Percentiles rank a stretch among this genome's conserved stretches.
phyloP scores from a whole-genome alignment of 2,113 vertebrate genomes.

The Tor tambroides region DNA sequence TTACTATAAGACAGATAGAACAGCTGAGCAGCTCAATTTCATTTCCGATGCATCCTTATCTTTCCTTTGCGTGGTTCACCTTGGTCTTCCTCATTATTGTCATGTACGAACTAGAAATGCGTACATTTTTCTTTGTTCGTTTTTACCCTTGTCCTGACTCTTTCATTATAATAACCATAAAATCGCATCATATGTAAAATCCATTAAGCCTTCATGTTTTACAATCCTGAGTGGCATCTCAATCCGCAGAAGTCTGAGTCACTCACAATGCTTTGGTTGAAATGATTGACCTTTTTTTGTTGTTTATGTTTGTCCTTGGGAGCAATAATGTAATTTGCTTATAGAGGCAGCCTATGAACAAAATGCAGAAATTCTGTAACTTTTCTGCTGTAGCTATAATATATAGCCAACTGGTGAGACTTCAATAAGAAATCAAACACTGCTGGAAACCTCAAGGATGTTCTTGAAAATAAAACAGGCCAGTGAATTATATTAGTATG shows the following conservation, averaged over 20 bases:
- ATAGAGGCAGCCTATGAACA: background rate
- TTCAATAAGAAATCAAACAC: background rate
- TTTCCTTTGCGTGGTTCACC: constrained; percentile 1
- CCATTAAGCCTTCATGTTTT: background rate
- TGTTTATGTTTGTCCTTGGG: constrained; percentile 24
- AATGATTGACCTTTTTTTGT: constrained; percentile 19
- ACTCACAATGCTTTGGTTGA: constrained; percentile 16
- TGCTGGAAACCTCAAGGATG: background rate
- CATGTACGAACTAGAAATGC: background rate
- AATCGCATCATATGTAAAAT: constrained; percentile 20
- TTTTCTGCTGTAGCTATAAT: constrained; percentile 3
- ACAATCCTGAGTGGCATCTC: constrained; percentile 6
- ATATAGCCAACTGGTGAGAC: background rate
- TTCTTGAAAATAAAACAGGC: background rate
- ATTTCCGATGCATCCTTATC: background rate
- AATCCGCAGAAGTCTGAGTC: constrained; percentile 25
- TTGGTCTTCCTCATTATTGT: background rate
- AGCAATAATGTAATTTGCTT: constrained; percentile 15
- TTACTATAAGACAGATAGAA: background rate
- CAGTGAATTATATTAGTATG: background rate
- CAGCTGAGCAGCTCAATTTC: background rate
- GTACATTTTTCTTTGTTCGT: background rate
- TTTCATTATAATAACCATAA: constrained; percentile 22
- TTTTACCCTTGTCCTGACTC: constrained; percentile 3
- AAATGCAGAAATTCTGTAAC: background rate